Evolutionary conservation across 2,797 vertebrate genomes (phyloP).

Genomic region (Heterohyrax brucei): DNA sequence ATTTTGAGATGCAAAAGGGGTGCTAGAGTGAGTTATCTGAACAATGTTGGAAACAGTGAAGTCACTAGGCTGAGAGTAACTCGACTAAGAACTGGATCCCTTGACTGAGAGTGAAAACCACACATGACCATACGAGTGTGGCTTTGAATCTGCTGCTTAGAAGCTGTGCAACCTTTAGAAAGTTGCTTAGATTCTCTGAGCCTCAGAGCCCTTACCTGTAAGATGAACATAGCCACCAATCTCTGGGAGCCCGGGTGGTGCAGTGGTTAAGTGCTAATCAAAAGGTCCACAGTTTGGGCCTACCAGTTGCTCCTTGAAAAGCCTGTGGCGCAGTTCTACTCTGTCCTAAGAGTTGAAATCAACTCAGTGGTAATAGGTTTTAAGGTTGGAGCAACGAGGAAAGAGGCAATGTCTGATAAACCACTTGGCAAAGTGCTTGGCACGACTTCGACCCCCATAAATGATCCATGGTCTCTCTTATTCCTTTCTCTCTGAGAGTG

Average conservation of each 20-base stretch:
- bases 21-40: neutral
- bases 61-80: neutral
- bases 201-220: neutral
- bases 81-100: neutral
- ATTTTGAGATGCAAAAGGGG: neutral
- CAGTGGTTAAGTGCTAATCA: neutral
- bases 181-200: neutral
- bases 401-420: neutral
- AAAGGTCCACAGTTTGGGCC: neutral
- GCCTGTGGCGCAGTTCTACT: too few relatives aligned
- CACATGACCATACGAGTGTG: too few relatives aligned
- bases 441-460: accelerated
- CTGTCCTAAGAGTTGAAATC: too few relatives aligned
- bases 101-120: neutral
- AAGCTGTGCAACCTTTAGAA: neutral
- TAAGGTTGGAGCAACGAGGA: neutral
- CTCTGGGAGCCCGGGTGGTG: neutral
- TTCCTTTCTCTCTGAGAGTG: neutral
- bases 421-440: neutral
- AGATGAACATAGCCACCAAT: neutral
- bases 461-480: neutral
- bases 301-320: neutral
- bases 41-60: neutral
- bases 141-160: neutral
- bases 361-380: neutral